Conservation (phyloP, 2,113 vertebrate species). For the Peromyscus californicus region DNA sequence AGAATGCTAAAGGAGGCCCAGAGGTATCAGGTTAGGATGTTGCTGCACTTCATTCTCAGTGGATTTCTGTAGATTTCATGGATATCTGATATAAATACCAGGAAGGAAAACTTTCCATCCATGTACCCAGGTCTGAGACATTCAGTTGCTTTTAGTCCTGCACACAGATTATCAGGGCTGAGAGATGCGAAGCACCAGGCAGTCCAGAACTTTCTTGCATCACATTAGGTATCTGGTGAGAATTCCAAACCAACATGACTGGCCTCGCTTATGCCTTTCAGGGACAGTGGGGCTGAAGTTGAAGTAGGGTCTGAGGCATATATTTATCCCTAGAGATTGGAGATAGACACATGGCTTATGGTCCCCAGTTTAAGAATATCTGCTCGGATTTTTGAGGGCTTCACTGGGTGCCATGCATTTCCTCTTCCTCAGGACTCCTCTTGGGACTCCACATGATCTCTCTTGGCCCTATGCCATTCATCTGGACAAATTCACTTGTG, state of each 20-base stretch:
- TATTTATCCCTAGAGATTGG: no score
- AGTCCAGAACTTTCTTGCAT: neutral
- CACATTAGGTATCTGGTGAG: rapidly evolving
- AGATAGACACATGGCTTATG: neutral
- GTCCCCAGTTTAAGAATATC: neutral
- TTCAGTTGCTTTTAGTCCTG: neutral
- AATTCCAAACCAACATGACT: neutral
- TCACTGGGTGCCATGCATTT: neutral
- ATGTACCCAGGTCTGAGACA: neutral
- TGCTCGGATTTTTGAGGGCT: neutral
- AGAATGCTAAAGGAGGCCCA: neutral
- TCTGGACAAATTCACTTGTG: no score
- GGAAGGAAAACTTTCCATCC: neutral
- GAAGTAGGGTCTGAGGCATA: neutral
- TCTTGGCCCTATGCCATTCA: no score
- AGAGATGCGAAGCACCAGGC: neutral
- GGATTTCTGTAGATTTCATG: no score
- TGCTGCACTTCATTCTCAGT: neutral
- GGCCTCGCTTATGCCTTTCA: neutral
- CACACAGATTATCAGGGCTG: neutral
- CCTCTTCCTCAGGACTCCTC: no score
- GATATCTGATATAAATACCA: neutral
- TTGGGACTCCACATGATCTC: no score
- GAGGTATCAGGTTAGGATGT: no score
- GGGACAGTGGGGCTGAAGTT: no score